Percentiles rank a stretch among this genome's conserved stretches.
These are phyloP conservation scores for Pardalotus punctatus DNA, from an alignment of 2,113 vertebrate species.

Conservation along the genomic window DNA sequence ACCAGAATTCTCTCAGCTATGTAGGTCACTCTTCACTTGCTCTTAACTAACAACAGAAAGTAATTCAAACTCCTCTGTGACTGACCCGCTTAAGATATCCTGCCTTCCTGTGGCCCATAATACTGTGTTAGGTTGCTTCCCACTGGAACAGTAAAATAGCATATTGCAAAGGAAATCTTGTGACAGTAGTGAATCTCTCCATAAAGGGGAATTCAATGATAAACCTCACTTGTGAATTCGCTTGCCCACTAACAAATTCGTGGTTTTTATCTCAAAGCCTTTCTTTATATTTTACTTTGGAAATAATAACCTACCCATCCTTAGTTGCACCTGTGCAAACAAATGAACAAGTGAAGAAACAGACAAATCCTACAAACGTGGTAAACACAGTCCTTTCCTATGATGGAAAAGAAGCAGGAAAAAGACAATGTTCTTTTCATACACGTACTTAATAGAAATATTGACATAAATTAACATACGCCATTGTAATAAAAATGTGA, in stretches of 20 bases:
- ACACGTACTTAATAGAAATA: not conserved
- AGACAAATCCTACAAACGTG: not conserved
- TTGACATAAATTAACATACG: not conserved
- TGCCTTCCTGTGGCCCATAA: not conserved
- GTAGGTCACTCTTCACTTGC: not conserved
- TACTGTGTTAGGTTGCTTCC: not conserved
- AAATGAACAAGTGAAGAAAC: not conserved
- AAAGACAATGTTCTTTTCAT: not conserved
- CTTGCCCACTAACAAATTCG: not conserved
- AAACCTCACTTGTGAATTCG: not conserved
- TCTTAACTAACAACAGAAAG: not conserved
- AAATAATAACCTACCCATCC: not conserved
- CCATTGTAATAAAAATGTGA: not conserved
- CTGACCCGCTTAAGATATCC: not conserved
- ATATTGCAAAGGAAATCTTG: not conserved
- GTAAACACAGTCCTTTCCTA: not conserved
- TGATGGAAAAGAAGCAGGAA: not conserved
- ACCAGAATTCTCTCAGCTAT: not conserved
- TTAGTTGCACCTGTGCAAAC: not conserved
- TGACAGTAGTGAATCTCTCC: not conserved
- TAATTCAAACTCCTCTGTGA: not conserved
- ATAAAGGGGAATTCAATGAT: not conserved
- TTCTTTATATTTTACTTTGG: not conserved
- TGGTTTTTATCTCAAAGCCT: not conserved
- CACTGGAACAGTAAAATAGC: not conserved